These are phyloP conservation scores for Scylla paramamosain DNA, from an alignment of 1,140 invertebrate species.

Conservation along the genomic window DNA sequence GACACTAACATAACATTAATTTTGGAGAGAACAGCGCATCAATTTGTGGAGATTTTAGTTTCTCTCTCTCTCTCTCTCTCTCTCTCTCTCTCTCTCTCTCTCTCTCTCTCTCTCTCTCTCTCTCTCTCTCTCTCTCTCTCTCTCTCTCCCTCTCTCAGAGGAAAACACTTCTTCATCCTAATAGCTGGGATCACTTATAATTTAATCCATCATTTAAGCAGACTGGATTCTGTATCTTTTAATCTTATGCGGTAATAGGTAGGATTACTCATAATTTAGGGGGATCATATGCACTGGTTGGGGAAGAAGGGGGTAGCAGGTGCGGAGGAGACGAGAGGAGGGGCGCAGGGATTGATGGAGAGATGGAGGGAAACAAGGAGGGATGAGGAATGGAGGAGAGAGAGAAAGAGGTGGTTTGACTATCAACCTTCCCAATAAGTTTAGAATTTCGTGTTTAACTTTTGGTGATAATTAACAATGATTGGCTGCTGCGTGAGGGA, in stretches of 20 bases:
- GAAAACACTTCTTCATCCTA: constrained; percentile 25
- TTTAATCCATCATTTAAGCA: constrained; percentile 51
- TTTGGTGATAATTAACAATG: not conserved
- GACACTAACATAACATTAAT: too few relatives aligned
- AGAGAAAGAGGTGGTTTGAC: not conserved
- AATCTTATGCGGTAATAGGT: constrained; percentile 45
- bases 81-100: constrained; percentile 19
- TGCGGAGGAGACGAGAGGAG: not conserved
- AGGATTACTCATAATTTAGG: constrained; percentile 7
- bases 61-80: not conserved
- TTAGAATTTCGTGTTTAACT: not conserved
- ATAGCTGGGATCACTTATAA: constrained; percentile 44
- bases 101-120: constrained; percentile 37
- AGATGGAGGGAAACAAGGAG: not conserved
- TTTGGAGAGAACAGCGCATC: too few relatives aligned
- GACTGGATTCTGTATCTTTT: constrained; percentile 50
- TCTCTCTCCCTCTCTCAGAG: constrained; percentile 6
- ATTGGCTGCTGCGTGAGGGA: not conserved
- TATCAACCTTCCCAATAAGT: not conserved
- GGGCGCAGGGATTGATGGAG: not conserved
- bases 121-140: constrained; percentile 52
- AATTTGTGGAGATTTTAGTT: not conserved
- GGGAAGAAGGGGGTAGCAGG: not conserved
- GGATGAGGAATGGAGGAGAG: not conserved
- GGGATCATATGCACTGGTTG: not conserved